A percentile compares a stretch with the other conserved stretches of the same genome.
Conservation (phyloP, 2,888 invertebrate species). For the Drosophila pegasa region DNA sequence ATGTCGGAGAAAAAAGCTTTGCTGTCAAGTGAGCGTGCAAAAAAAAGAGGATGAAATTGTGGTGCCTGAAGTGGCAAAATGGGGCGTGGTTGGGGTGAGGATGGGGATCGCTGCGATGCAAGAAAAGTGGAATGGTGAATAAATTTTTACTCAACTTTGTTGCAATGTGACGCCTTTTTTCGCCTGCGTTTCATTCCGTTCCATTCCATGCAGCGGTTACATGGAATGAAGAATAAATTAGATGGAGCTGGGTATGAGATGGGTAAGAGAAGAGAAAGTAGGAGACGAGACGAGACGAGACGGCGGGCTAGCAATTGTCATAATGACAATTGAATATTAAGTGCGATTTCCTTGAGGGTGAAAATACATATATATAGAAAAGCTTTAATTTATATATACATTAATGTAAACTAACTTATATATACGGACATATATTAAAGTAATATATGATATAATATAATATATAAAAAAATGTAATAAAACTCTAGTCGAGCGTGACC, state of each 20-base stretch:
- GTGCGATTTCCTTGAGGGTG: conserved; percentile 40
- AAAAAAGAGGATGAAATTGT: conserved; percentile 32
- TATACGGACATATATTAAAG: not conserved
- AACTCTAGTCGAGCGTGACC: too few species aligned
- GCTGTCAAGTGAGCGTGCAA: conserved; percentile 36
- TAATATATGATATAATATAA: too few species aligned
- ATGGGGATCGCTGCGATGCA: not conserved
- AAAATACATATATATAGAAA: not conserved
- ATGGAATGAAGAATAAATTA: conserved; percentile 5
- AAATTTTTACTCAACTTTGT: conserved; percentile 61
- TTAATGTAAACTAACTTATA: too few species aligned
- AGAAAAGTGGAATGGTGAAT: conserved; percentile 4
- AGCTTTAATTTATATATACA: not conserved
- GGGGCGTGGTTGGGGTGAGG: not conserved
- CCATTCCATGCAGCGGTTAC: conserved; percentile 21
- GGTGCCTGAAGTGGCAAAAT: conserved; percentile 26
- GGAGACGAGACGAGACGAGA: not conserved
- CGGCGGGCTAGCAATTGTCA: conserved; percentile 54
- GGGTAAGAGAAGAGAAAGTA: conserved; percentile 1
- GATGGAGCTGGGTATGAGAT: not conserved
- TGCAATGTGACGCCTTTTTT: conserved; percentile 58
- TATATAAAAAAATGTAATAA: too few species aligned
- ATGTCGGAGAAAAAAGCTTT: conserved; percentile 28
- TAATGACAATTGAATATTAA: conserved; percentile 67
- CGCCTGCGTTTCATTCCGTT: conserved; percentile 1